These are phyloP conservation scores for Sinonovacula constricta DNA, from an alignment of 1,140 invertebrate genomes.

Conservation along the genomic window DNA sequence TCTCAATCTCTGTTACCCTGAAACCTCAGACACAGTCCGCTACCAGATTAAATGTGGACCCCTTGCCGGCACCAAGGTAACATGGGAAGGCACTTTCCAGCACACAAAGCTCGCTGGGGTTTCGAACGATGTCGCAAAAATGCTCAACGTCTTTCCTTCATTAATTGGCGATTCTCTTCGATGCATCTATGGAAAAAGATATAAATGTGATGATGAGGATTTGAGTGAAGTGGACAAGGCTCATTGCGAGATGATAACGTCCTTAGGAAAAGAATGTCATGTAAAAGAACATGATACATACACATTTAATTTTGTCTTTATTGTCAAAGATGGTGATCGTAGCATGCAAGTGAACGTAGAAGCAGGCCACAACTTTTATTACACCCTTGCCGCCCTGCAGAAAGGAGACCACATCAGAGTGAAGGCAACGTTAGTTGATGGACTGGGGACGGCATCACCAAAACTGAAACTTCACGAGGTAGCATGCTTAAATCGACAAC, in stretches of 20 bases:
- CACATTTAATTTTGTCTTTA: constrained; percentile 55
- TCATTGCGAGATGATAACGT: constrained; percentile 63
- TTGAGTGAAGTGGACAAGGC: constrained; percentile 48
- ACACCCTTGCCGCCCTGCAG: constrained; percentile 55
- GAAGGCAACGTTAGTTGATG: constrained; percentile 58
- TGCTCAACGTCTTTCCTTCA: constrained; percentile 64
- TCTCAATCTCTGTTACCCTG: constrained; percentile 53
- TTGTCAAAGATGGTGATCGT: constrained; percentile 28
- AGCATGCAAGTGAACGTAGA: constrained; percentile 13
- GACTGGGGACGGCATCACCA: constrained; percentile 53
- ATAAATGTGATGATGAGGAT: constrained; percentile 57
- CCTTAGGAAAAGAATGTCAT: constrained; percentile 61
- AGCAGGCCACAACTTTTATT: constrained; percentile 62
- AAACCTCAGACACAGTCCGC: constrained; percentile 42
- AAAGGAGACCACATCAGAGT: constrained; percentile 59
- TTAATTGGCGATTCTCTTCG: constrained; percentile 65
- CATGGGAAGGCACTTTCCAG: constrained; percentile 62
- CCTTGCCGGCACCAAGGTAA: constrained; percentile 64
- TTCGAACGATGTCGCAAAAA: constrained; percentile 64
- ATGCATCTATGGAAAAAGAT: constrained; percentile 68
- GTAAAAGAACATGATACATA: constrained; percentile 62
- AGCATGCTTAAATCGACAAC: constrained; percentile 56
- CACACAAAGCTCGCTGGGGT: constrained; percentile 63
- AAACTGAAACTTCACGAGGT: constrained; percentile 66
- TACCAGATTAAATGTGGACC: constrained; percentile 61